These are phyloP conservation scores for Schizaphis graminum DNA, from an alignment of 2,888 invertebrate species.

Conservation along the genomic window DNA sequence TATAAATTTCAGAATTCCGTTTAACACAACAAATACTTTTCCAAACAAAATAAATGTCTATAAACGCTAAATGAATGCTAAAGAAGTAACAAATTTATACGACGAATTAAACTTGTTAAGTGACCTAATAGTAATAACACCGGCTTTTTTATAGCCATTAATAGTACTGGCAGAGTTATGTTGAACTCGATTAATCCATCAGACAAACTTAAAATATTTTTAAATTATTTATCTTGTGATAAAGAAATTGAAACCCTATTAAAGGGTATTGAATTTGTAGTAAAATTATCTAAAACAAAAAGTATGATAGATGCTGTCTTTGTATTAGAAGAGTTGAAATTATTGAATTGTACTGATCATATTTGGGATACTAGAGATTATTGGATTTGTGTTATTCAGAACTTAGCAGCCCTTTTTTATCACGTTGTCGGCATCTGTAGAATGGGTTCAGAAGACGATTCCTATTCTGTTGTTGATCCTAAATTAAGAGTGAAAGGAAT, in stretches of 20 bases:
- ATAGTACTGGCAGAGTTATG: slow-evolving; percentile 42
- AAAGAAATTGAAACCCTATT: slow-evolving; percentile 41
- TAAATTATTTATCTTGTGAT: background rate
- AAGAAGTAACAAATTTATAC: slow-evolving; percentile 64
- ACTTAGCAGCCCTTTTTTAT: slow-evolving; percentile 53
- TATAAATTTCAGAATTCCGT: slow-evolving; percentile 28
- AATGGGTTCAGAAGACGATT: slow-evolving; percentile 60
- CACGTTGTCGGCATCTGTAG: slow-evolving; percentile 56
- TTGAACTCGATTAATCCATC: background rate
- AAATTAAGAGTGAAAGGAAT: slow-evolving; percentile 57
- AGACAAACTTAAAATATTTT: slow-evolving; percentile 23
- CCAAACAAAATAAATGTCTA: slow-evolving; percentile 63
- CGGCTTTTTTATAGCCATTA: slow-evolving; percentile 72
- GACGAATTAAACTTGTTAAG: slow-evolving; percentile 54
- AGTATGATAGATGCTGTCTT: slow-evolving; percentile 14
- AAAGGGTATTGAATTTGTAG: slow-evolving; percentile 69
- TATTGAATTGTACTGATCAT: background rate
- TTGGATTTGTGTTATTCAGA: slow-evolving; percentile 51
- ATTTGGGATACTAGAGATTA: slow-evolving; percentile 27
- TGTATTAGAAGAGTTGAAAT: background rate
- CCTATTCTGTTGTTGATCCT: slow-evolving; percentile 49
- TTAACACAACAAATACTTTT: slow-evolving; percentile 14
- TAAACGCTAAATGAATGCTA: background rate
- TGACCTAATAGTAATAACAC: slow-evolving; percentile 69
- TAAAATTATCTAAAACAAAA: slow-evolving; percentile 19